Percentiles rank a stretch among this genome's conserved stretches.
These are phyloP conservation scores for Mellilla xanthometata DNA, from an alignment of 2,888 invertebrate species.

Conservation along the genomic window DNA sequence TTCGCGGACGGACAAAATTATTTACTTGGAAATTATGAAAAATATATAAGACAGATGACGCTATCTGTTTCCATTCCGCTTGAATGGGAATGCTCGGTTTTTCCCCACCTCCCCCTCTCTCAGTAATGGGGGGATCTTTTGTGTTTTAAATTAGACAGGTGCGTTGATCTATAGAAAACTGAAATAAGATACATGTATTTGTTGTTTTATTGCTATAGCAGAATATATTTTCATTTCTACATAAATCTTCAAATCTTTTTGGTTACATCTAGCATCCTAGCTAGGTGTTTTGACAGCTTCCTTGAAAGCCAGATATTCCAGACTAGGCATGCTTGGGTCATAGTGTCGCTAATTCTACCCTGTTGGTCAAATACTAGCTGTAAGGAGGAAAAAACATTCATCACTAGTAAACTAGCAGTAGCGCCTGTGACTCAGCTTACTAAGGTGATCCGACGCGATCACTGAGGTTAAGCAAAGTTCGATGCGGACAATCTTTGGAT, in stretches of 20 bases:
- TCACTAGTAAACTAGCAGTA: no score
- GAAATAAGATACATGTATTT: conserved; percentile 22
- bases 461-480: no score
- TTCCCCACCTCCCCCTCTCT: conserved; percentile 17
- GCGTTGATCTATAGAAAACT: conserved; percentile 31
- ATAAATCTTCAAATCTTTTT: no score
- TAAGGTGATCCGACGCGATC: no score
- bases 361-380: no score
- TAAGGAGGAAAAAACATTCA: no score
- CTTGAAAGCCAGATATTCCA: no score
- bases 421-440: no score
- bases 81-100: conserved; percentile 38
- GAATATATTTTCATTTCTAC: conserved; percentile 6
- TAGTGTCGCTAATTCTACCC: no score
- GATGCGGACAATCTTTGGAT: no score
- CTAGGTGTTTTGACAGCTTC: not conserved
- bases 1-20: conserved; percentile 59
- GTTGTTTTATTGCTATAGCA: conserved; percentile 24
- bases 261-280: no score
- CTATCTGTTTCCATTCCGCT: conserved; percentile 61
- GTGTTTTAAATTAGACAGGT: conserved; percentile 45
- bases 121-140: conserved; percentile 19
- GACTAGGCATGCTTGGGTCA: no score
- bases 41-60: conserved; percentile 63
- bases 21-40: conserved; percentile 70